These are phyloP conservation scores for Toxostoma redivivum DNA, from an alignment of 2,113 vertebrate species.

Conservation along the genomic window DNA sequence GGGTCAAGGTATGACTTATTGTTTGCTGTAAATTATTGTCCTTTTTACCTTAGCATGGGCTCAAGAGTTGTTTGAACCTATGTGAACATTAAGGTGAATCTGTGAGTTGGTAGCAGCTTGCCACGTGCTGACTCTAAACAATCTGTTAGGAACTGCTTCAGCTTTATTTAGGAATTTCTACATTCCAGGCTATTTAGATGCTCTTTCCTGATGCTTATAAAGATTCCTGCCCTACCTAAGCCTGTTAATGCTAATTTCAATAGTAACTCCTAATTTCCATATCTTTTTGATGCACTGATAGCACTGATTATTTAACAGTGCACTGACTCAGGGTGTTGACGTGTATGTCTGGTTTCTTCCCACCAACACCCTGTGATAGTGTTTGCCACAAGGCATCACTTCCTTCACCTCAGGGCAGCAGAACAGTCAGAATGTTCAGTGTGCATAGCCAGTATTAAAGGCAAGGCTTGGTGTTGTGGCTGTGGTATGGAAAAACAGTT, in stretches of 20 bases:
- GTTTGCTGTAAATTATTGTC: neutral
- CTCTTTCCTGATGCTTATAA: neutral
- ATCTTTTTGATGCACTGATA: neutral
- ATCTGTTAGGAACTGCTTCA: neutral
- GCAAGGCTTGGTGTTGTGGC: neutral
- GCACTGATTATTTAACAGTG: neutral
- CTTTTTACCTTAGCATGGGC: neutral
- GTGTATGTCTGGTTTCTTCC: neutral
- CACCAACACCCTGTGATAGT: fast-evolving
- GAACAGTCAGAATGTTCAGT: neutral
- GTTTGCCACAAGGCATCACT: neutral
- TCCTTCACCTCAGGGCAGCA: neutral
- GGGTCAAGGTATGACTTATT: neutral
- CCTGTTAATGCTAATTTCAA: neutral
- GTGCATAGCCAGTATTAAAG: neutral
- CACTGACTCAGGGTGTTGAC: neutral
- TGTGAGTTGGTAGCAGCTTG: neutral
- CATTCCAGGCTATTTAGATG: neutral
- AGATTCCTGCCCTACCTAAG: neutral
- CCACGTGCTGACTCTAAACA: neutral
- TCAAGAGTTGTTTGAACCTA: neutral
- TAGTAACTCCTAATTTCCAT: neutral
- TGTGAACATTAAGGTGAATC: neutral
- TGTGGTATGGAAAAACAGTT: neutral
- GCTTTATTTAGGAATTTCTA: neutral